Percentiles rank a stretch among this genome's conserved stretches.
phyloP scores from a whole-genome alignment of 1,140 invertebrate genomes.

The Heliconius hermathena region DNA sequence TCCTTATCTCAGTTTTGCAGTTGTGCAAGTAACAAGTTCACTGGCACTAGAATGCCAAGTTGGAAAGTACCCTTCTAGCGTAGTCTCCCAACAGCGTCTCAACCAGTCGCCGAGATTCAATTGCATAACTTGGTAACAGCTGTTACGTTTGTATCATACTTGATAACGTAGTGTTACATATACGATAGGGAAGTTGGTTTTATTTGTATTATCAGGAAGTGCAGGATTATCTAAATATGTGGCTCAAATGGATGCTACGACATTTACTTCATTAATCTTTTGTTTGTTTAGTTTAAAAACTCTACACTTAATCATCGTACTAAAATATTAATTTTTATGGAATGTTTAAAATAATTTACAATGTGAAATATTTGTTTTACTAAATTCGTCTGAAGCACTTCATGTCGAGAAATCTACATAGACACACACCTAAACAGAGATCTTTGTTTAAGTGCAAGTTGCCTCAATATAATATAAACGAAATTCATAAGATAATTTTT shows the following conservation, averaged over 20 bases:
- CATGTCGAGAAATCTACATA: too few relatives aligned
- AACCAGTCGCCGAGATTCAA: conserved; percentile 31
- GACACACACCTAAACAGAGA: too few relatives aligned
- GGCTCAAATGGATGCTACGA: background rate
- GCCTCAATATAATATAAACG: background rate
- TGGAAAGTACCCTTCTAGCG: conserved; percentile 39
- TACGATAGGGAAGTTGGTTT: background rate
- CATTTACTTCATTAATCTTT: too few relatives aligned
- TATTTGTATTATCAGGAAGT: background rate
- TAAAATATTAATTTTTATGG: too few relatives aligned
- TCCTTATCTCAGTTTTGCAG: conserved; percentile 59
- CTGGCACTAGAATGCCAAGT: conserved; percentile 41
- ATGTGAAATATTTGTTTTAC: too few relatives aligned
- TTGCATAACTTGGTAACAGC: conserved; percentile 31
- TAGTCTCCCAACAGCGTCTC: conserved; percentile 20
- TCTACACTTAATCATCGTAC: too few relatives aligned
- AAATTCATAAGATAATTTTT: too few relatives aligned
- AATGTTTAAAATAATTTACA: too few relatives aligned
- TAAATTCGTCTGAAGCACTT: too few relatives aligned
- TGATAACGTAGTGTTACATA: background rate
- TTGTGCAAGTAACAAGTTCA: conserved; percentile 57
- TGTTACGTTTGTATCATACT: conserved; percentile 20
- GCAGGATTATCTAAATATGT: background rate
- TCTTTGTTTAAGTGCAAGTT: background rate
- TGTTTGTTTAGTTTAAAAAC: too few relatives aligned